Base-by-base conservation (phyloP, 2,888 invertebrate genomes). In the Acrobasis repandana region DNA sequence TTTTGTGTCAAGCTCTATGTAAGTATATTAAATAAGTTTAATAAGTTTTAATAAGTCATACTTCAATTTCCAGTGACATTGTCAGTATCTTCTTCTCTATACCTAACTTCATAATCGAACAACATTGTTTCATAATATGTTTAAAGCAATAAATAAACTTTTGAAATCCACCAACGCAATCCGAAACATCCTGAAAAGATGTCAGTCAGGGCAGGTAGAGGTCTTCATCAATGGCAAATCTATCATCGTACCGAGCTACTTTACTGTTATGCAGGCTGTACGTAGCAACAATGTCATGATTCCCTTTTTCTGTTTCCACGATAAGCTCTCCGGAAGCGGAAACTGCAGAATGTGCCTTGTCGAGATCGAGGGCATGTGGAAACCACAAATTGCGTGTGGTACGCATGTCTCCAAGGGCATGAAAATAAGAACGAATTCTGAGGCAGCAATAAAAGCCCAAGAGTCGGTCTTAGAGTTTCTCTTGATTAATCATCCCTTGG, bases 271-370 rank as follows among this genome's bases (percentile, higher is more conserved):
- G 54, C 98, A 98, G 66, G 85, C 88, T 9, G 60, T 89, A 54
- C 77, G 80, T 16, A 66, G 69, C 15, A 80, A 84, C 61, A 65
- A 73, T 1, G 74, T 90, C 0, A 78, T 82, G 0, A 65, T 99
- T 73, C 99, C 99, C 0, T 93, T 98, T 56, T 99, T 99, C 84
- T 99, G 99, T 85, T 99, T 98, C 83, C 99, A 99, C 87, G 99
- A 99, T 76, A 94, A 99, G 47, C 93, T 99, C 51, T 98, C 99
- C 9, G 96, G 99, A 57, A 99, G 99, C 67, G 99, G 99, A 28
- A 99, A 99, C 90, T 99, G 99, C 78, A 95, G 99, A 66, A 99
- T 99, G 99, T 99, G 99, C 85, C 93, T 99, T 34, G 98, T 99
- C 0, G 97, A 99, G 85, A 96, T 99, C 33, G 99, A 99, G 85